phyloP scores from a whole-genome alignment of 2,888 invertebrate species.

The Linnaemya tessellans region DNA sequence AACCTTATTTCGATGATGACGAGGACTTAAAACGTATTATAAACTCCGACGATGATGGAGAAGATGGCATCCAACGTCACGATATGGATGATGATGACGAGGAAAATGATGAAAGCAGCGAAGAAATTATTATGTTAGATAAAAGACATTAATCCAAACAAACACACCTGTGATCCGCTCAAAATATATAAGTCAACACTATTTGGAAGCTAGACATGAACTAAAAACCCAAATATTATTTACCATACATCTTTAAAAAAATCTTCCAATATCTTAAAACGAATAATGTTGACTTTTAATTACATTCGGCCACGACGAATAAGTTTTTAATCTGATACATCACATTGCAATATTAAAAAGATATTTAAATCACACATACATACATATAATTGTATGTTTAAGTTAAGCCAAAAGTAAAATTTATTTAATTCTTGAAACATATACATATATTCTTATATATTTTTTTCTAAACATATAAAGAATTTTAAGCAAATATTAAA shows the following conservation, averaged over 20 bases:
- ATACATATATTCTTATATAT: constrained; percentile 1
- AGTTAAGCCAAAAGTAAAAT: constrained; percentile 46
- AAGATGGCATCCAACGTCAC: constrained; percentile 74
- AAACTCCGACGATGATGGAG: constrained; percentile 77
- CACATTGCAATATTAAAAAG: constrained; percentile 63
- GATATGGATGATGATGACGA: constrained; percentile 78
- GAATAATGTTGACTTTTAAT: constrained; percentile 44
- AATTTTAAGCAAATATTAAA: constrained; percentile 41
- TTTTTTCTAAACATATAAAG: constrained; percentile 5
- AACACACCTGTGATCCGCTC: constrained; percentile 70
- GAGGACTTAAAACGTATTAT: constrained; percentile 84
- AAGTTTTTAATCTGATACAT: constrained; percentile 19
- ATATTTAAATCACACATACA: constrained; percentile 39
- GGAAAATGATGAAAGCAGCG: constrained; percentile 78
- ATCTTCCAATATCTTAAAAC: constrained; percentile 5
- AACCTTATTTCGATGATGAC: constrained; percentile 89
- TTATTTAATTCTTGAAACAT: constrained; percentile 6
- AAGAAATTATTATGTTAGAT: constrained; percentile 80
- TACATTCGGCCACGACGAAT: constrained; percentile 57
- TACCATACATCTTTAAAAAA: background rate
- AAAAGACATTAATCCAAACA: constrained; percentile 73
- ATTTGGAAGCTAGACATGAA: background rate
- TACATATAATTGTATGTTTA: background rate
- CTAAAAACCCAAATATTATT: constrained; percentile 24
- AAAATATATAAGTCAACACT: constrained; percentile 55